These are phyloP conservation scores for Toxotes chatareus DNA, from an alignment of 2,113 vertebrate genomes.

Conservation along the genomic window DNA sequence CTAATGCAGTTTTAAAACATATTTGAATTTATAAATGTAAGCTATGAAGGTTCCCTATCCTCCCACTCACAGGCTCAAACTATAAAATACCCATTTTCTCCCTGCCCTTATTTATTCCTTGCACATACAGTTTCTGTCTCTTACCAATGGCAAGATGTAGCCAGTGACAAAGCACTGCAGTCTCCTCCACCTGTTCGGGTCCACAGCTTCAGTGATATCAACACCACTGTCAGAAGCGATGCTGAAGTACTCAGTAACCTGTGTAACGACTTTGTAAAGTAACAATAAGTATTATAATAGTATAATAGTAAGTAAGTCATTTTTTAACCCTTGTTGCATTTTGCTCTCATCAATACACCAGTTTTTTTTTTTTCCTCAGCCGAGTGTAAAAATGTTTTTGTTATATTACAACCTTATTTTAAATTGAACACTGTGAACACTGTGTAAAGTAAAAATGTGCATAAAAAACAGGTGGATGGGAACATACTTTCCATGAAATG, in stretches of 20 bases:
- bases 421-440: not conserved
- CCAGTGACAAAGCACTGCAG: slow-evolving; percentile 50
- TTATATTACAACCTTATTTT: not conserved
- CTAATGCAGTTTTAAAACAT: slow-evolving; percentile 43
- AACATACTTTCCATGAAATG: not conserved
- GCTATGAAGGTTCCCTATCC: slow-evolving; percentile 44
- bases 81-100: slow-evolving; percentile 48
- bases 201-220: slow-evolving; percentile 41
- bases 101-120: slow-evolving; percentile 51
- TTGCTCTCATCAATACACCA: not conserved
- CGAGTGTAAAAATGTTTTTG: not conserved
- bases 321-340: not conserved
- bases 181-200: slow-evolving; percentile 43
- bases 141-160: slow-evolving; percentile 44
- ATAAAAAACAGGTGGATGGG: not conserved
- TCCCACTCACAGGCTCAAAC: slow-evolving; percentile 41
- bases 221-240: slow-evolving; percentile 14
- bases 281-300: too few relatives aligned
- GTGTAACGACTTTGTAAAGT: too few relatives aligned
- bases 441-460: not conserved
- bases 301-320: too few relatives aligned
- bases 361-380: not conserved
- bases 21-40: slow-evolving; percentile 52
- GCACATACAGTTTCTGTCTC: slow-evolving; percentile 52
- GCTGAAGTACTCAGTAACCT: too few relatives aligned